Evolutionary conservation across 2,797 vertebrate species (phyloP), one percentile per base, ranked within the genome.

Genomic region (Pelochelys cantorii): DNA sequence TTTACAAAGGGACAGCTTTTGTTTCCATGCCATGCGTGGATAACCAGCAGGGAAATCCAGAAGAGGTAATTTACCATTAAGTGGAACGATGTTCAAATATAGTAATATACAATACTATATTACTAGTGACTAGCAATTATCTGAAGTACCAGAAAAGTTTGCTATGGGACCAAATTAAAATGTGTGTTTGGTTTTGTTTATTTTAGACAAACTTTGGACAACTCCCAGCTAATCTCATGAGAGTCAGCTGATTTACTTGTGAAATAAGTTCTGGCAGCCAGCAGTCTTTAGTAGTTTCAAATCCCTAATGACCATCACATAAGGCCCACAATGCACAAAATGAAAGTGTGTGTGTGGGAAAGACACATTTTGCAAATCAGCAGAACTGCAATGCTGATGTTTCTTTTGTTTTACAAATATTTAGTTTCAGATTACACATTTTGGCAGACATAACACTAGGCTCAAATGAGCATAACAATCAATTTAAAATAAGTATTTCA

Each of bases 191-290:
- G 27, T 54, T 82, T 78, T 42, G 12, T 23, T 53, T 85, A 31
- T 53, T 93, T 94, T 89, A 83, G 27, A 84, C 0, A 90, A 92
- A 79, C 79, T 22, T 29, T 77, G 84, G 54, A 37, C 29, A 95
- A 55, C 23, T 87, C 77, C 59, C 78, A 92, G 87, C 55, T 79
- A 86, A 86, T 54, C 29, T 92, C 75, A 37, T 74, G 79, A 81
- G 29, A 71, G 85, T 71, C 89, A 90, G 55, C 52, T 42, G 81
- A 5, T 25, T 13, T 65, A 8, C 29, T 57, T 83, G 85, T 25
- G 82, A 94, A 93, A 90, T 23, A 81, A 42, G 2, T 75, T 42
- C 11, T 8, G 37, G 22, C 37, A 48, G 37, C 5, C 0, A 42
- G 20, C 9, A 29, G 7, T 68, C 62, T 8, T 68, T 34, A 18